These are phyloP conservation scores for Taphrorychus bicolor DNA, from an alignment of 2,888 invertebrate species.

Conservation along the genomic window DNA sequence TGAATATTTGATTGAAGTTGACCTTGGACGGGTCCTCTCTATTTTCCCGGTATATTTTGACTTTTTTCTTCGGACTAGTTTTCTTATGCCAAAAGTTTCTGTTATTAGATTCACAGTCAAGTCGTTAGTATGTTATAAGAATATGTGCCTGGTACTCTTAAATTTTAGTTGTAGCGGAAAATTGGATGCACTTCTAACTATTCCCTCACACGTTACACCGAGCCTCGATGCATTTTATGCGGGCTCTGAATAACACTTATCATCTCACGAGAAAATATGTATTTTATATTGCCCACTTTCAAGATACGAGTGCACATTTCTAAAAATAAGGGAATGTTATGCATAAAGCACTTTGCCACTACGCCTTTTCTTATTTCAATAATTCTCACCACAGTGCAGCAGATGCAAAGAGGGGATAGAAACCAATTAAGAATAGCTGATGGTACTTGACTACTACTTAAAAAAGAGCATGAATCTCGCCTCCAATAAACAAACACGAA, in stretches of 20 bases:
- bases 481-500: not conserved
- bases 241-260: not conserved
- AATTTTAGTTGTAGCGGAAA: too few relatives aligned
- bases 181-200: not conserved
- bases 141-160: too few relatives aligned
- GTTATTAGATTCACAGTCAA: too few relatives aligned
- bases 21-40: too few relatives aligned
- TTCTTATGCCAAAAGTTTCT: too few relatives aligned
- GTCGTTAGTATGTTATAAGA: too few relatives aligned
- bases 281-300: not conserved
- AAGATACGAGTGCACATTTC: not conserved
- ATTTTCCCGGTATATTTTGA: too few relatives aligned
- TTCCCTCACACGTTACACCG: not conserved
- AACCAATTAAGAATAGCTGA: not conserved
- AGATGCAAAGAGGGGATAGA: not conserved
- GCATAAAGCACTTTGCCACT: not conserved
- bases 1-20: too few relatives aligned
- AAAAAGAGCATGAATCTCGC: not conserved
- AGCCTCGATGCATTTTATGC: not conserved
- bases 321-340: not conserved
- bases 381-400: not conserved
- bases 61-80: too few relatives aligned
- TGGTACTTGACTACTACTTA: not conserved
- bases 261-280: not conserved
- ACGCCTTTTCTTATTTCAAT: not conserved